Base-by-base conservation (phyloP, 2,797 vertebrate genomes). In the Chromis chromis region DNA sequence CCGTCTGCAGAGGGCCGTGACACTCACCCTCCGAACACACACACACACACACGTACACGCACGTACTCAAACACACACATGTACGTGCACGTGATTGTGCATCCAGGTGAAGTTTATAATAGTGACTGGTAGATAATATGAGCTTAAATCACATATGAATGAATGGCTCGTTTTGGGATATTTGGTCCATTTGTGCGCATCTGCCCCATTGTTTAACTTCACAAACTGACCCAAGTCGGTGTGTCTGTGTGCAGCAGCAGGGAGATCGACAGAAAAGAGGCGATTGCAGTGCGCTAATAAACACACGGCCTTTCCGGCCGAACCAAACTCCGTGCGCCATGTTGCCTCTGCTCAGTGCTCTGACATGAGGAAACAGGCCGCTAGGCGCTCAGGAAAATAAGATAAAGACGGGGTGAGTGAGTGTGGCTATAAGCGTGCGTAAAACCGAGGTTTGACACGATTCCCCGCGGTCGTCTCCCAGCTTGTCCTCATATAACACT, bases 1-100 rank as follows among this genome's bases (percentile, higher is more conserved):
- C 92, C 73, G 89, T 91, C 90, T 90, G 88, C 90, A 85, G 58
- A 89, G 93, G 91, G 92, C 92, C 91, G 90, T 92, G 91, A 92
- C 91, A 91, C 90, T 89, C 82, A 88, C 88, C 79, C 88, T 74
- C 58, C 77, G 33, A 63, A n/a, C 63, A 28, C 77, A 53, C 79
- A 27, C 73, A 40, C 64, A 39, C 76, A 28, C 73, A 54, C 73
- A 19, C 59, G 11, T 5, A 21, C 64, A 58, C 2, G 42, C 65
- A 50, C 56, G 49, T 3, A 33, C 74, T 56, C 71, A 54, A 69
- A 64, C 44, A 21, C 75, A 71, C 6, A 25, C 31, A 13, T 16
- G 4, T 24, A 8, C 59, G 25, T 2, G 58, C 57, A 11, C 49
- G 60, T 62, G 50, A 70, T 13, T 6, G 65, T 58, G 62, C 76